phyloP scores from a whole-genome alignment of 2,113 vertebrate species.

The Egretta garzetta region DNA sequence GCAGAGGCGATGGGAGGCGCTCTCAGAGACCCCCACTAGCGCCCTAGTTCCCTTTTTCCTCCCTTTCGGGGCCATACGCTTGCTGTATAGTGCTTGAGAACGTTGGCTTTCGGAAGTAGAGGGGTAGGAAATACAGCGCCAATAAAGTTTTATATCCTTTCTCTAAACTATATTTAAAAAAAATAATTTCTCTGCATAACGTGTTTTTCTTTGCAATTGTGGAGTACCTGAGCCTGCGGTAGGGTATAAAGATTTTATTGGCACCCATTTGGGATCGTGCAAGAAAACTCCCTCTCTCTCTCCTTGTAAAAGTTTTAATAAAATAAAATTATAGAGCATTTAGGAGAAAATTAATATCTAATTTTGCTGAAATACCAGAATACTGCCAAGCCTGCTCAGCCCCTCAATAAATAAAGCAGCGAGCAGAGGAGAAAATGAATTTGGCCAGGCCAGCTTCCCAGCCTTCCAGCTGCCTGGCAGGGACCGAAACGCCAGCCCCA shows the following conservation, averaged over 20 bases:
- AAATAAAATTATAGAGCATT: conserved; percentile 25
- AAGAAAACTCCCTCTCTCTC: background rate
- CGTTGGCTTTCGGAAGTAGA: background rate
- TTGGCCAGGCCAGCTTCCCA: background rate
- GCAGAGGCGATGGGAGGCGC: background rate
- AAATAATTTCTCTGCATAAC: background rate
- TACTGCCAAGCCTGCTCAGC: background rate
- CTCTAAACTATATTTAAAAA: background rate
- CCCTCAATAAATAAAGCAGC: background rate
- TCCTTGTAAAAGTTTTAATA: conserved; percentile 51
- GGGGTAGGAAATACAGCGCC: background rate
- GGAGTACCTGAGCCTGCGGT: background rate
- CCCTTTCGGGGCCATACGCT: background rate
- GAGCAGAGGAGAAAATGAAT: background rate
- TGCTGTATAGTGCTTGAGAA: background rate
- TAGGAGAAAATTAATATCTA: conserved; percentile 38
- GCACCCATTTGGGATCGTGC: background rate
- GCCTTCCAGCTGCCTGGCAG: background rate
- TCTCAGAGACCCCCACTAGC: background rate
- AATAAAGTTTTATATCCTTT: conserved; percentile 27
- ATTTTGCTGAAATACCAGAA: background rate
- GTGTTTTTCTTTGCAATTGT: background rate
- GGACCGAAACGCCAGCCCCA: background rate
- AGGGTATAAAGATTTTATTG: conserved; percentile 14
- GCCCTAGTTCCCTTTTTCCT: background rate